Conservation (phyloP, 2,113 vertebrate species). For the Andinoacara biseriatus region DNA sequence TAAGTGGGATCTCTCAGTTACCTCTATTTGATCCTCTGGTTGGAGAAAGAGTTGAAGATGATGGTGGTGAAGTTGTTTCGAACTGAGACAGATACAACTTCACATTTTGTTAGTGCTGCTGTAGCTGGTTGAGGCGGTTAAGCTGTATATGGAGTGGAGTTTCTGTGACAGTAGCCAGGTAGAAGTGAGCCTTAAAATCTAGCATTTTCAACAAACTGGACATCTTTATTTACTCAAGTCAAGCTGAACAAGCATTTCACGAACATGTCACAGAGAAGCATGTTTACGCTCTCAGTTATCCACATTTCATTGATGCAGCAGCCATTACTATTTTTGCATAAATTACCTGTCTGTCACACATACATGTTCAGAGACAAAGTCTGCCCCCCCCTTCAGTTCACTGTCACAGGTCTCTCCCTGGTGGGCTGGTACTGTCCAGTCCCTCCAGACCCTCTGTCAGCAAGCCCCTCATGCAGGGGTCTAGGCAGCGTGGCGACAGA, state of each 20-base stretch:
- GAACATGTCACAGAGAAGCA: not conserved
- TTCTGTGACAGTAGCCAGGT: not conserved
- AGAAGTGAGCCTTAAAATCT: not conserved
- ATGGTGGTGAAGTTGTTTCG: slow-evolving; percentile 2
- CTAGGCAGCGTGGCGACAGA: slow-evolving; percentile 70
- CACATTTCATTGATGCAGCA: not conserved
- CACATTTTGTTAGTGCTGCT: not conserved
- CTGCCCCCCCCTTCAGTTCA: slow-evolving; percentile 46
- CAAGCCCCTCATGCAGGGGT: slow-evolving; percentile 58
- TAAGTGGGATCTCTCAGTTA: not conserved
- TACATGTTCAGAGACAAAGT: slow-evolving; percentile 53
- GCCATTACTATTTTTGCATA: slow-evolving; percentile 15
- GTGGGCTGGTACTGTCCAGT: slow-evolving; percentile 64
- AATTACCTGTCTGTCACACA: slow-evolving; percentile 48
- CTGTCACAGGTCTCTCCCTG: slow-evolving; percentile 68
- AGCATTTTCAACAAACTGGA: not conserved
- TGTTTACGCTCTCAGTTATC: slow-evolving; percentile 8
- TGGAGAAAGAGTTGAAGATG: not conserved
- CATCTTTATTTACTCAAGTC: too few relatives aligned
- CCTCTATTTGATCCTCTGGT: not conserved
- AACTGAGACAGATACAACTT: not conserved
- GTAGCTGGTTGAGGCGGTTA: not conserved
- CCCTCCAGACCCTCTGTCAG: slow-evolving; percentile 78
- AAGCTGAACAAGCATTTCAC: not conserved
- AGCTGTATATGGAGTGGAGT: not conserved